Conservation (phyloP, 2,888 invertebrate species). For the Apodemia hepburni region DNA sequence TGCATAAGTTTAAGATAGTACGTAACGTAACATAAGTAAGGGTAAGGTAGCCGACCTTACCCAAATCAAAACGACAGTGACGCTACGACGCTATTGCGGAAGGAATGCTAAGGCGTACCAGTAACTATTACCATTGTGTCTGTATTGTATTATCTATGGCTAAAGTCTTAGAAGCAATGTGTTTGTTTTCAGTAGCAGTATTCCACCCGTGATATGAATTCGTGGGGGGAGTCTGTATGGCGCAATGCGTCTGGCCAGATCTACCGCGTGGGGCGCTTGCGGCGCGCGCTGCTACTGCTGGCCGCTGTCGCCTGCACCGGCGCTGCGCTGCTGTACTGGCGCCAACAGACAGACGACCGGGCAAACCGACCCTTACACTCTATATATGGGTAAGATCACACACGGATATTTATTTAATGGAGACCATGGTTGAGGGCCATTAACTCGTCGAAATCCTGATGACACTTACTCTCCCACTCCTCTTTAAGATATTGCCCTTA, state of each 20-base stretch:
- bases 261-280: conserved; percentile 73
- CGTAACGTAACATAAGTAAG: too few species aligned
- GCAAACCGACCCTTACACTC: conserved; percentile 53
- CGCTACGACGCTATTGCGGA: too few species aligned
- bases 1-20: too few species aligned
- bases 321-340: conserved; percentile 81
- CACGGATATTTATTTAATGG: too few species aligned
- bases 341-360: conserved; percentile 73
- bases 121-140: too few species aligned
- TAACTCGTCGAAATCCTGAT: too few species aligned
- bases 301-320: conserved; percentile 78
- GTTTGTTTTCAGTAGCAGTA: conserved; percentile 42
- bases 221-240: conserved; percentile 58
- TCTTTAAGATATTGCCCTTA: too few species aligned
- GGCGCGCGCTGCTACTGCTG: conserved; percentile 76
- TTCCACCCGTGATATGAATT: conserved; percentile 45
- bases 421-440: too few species aligned
- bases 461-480: too few species aligned
- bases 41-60: too few species aligned
- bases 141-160: not conserved
- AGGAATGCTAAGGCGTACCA: too few species aligned
- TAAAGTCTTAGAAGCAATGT: not conserved
- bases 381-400: conserved; percentile 49
- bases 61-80: too few species aligned
- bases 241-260: conserved; percentile 76